Evolutionary conservation across 2,888 invertebrate species (phyloP).

Genomic region (Monopis laevigella): DNA sequence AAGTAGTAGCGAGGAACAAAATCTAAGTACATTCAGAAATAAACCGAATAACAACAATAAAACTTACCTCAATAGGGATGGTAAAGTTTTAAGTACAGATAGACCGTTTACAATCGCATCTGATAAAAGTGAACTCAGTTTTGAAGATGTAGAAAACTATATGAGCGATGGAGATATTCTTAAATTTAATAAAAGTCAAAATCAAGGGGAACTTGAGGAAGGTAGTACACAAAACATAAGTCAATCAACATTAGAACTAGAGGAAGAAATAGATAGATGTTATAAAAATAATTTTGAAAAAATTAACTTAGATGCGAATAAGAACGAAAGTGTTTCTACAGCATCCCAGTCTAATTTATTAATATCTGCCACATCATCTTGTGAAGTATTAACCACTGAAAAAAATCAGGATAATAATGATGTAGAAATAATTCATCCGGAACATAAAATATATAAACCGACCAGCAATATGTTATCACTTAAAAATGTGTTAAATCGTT

Average conservation of each 20-base stretch:
- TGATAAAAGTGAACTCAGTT: constrained; percentile 74
- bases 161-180: constrained; percentile 54
- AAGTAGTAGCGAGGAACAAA: constrained; percentile 57
- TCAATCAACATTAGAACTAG: constrained; percentile 56
- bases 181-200: constrained; percentile 43
- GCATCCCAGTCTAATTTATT: constrained; percentile 56
- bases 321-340: constrained; percentile 39
- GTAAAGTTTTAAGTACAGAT: constrained; percentile 69
- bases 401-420: constrained; percentile 49
- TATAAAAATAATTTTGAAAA: constrained; percentile 58
- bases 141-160: constrained; percentile 72
- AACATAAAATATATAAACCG: constrained; percentile 81
- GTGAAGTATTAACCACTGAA: constrained; percentile 57
- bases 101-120: constrained; percentile 78
- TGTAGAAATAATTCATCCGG: constrained; percentile 73
- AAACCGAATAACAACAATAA: constrained; percentile 53
- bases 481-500: constrained; percentile 66
- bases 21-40: constrained; percentile 47
- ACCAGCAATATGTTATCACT: constrained; percentile 63
- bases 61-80: constrained; percentile 67
- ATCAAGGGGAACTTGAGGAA: constrained; percentile 32
- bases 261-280: constrained; percentile 60
- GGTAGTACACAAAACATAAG: constrained; percentile 49
- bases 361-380: constrained; percentile 63
- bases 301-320: constrained; percentile 40